Base-by-base conservation (phyloP, 2,797 vertebrate genomes). In the Sylvilagus floridanus region DNA sequence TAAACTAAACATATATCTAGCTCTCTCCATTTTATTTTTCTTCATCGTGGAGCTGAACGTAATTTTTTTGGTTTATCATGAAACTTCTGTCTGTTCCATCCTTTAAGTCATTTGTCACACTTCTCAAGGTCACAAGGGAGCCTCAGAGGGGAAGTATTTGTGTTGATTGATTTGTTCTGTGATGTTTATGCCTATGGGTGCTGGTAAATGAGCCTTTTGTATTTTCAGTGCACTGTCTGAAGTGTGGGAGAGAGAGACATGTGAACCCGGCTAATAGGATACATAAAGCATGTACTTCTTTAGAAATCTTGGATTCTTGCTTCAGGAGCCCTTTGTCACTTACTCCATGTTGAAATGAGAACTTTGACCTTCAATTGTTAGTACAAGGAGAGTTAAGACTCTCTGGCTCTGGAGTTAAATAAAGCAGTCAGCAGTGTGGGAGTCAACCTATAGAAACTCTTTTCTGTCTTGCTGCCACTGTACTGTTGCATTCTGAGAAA, bases 191-290 rank as follows among this genome's bases (percentile, higher is more conserved):
- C 96, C 96, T 94, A 88, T 62, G 7, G 54, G 60, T 84, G 92
- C 84, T 97, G 94, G 94, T 97, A 97, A 99, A 98, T 98, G 98
- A 98, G 98, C 96, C 97, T 98, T 98, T 98, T 98, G 96, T 98
- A 97, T 92, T 88, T 94, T 85, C 95, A 97, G 62, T 4, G 22
- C 93, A 81, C 73, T 94, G 95, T 97, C 94, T 96, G 84, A 96
- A 96, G 6, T n/a, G 24, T 50, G 54, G 42, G 60, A 7, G 21
- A 82, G 32, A 83, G 10, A 35, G 85, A 78, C 62, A 22, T 47
- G 26, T 90, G 90, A 97, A 95, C 98, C 96, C 97, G 98, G 96
- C 98, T 98, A 98, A 98, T 97, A 98, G 98, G 97, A 97, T 98
- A 98, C 96, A 98, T 97, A 98, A 98, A 97, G 81, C 97, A 97